Evolutionary conservation across 2,888 invertebrate species (phyloP).

Genomic region (Drosophila nigricruria): DNA sequence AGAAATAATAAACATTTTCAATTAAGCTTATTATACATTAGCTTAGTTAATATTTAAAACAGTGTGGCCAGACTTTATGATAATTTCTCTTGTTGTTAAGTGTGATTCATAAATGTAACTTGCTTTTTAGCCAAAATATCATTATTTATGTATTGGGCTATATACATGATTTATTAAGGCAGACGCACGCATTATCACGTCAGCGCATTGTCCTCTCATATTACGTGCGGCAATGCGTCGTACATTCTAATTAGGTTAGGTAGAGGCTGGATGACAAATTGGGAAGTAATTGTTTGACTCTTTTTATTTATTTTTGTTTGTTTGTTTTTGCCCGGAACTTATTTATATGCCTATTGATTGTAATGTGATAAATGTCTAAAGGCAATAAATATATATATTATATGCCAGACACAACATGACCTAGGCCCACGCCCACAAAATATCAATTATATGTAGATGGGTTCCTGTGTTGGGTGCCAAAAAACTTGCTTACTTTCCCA

Average conservation of each 20-base stretch:
- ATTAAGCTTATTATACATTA: background rate
- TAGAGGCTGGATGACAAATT: conserved; percentile 61
- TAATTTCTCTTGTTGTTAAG: background rate
- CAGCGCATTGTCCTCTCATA: conserved; percentile 52
- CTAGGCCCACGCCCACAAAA: conserved; percentile 14
- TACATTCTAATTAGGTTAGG: conserved; percentile 52
- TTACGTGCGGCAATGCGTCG: conserved; percentile 39
- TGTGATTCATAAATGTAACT: background rate
- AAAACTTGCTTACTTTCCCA: conserved; percentile 51
- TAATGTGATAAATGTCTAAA: conserved; percentile 39
- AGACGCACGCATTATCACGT: conserved; percentile 44
- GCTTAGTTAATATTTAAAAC: background rate
- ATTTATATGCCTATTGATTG: conserved; percentile 54
- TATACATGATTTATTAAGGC: conserved; percentile 50
- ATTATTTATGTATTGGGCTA: background rate
- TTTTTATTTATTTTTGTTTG: conserved; percentile 12
- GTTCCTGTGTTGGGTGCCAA: conserved; percentile 27
- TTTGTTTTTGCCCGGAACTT: conserved; percentile 55
- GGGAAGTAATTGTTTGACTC: conserved; percentile 63
- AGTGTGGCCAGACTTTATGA: background rate
- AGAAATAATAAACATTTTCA: background rate
- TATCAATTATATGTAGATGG: background rate
- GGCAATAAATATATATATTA: conserved; percentile 8
- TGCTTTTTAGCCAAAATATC: conserved; percentile 1
- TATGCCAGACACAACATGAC: conserved; percentile 22